Evolutionary conservation across 2,113 vertebrate species (phyloP).

Genomic region (Eleginops maclovinus): DNA sequence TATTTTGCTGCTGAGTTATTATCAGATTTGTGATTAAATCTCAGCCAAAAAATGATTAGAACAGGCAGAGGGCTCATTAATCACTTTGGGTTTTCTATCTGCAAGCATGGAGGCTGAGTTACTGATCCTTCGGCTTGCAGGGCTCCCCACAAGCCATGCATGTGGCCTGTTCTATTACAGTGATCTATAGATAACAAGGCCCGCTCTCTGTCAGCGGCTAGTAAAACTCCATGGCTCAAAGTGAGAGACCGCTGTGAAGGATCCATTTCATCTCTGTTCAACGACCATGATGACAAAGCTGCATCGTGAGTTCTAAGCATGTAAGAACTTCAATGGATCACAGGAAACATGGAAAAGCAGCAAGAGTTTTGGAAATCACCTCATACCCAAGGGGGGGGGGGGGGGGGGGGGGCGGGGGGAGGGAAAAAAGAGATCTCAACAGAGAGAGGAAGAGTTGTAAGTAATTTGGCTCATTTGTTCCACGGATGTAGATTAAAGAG

Average conservation of each 20-base stretch:
- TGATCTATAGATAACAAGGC: conserved; percentile 71
- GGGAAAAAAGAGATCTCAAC: conserved; percentile 30
- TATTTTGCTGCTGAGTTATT: conserved; percentile 76
- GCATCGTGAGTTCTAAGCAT: conserved; percentile 46
- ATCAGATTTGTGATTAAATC: conserved; percentile 82
- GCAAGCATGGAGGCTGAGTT: conserved; percentile 46
- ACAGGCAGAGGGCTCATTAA: conserved; percentile 78
- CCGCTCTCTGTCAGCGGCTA: conserved; percentile 53
- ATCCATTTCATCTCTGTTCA: conserved; percentile 69
- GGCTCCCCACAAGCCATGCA: conserved; percentile 60
- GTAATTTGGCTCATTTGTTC: conserved; percentile 76
- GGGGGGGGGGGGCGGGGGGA: not conserved
- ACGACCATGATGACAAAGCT: conserved; percentile 64
- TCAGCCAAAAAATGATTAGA: conserved; percentile 76
- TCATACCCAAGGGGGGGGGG: conserved; percentile 39
- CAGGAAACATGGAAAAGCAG: conserved; percentile 50
- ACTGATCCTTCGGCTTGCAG: conserved; percentile 53
- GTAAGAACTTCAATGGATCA: conserved; percentile 70
- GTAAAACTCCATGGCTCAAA: conserved; percentile 62
- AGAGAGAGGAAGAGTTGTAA: conserved; percentile 63
- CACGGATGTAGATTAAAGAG: conserved; percentile 78
- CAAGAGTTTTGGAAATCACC: conserved; percentile 74
- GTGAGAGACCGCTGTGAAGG: conserved; percentile 49
- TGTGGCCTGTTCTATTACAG: conserved; percentile 64
- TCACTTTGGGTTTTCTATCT: conserved; percentile 69